These are phyloP conservation scores for Lasiommata megera DNA, from an alignment of 2,888 invertebrate species.

Conservation along the genomic window DNA sequence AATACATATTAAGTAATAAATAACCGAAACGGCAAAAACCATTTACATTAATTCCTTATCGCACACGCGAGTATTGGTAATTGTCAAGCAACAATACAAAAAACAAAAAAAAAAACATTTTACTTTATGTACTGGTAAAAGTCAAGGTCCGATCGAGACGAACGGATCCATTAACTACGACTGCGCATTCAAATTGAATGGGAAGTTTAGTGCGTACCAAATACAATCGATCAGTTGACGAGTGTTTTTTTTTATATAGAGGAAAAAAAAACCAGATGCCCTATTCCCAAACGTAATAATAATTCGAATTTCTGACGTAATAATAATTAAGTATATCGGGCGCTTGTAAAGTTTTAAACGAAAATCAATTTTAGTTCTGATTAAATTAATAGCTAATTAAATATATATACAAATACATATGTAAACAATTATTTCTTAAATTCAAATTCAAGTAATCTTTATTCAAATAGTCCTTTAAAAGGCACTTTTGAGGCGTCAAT, in stretches of 20 bases:
- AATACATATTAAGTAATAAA: constrained; percentile 3
- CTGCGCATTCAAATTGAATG: constrained; percentile 11
- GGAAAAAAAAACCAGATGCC: no score
- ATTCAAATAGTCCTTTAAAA: no score
- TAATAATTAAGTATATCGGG: no score
- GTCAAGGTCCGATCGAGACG: constrained; percentile 30
- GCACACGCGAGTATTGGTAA: constrained; percentile 22
- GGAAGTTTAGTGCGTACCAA: constrained; percentile 11
- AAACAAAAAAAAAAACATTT: constrained; percentile 28
- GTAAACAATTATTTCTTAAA: no score
- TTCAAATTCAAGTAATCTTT: no score
- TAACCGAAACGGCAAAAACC: constrained; percentile 4
- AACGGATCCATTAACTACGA: constrained; percentile 20
- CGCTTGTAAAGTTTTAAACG: no score
- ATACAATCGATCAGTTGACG: constrained; percentile 18
- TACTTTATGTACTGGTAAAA: constrained; percentile 30
- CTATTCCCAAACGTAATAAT: no score
- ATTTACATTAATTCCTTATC: constrained; percentile 8
- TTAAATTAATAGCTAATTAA: no score
- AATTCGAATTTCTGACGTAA: no score
- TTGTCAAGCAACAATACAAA: constrained; percentile 27
- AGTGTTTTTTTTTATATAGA: not conserved
- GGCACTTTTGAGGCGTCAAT: no score
- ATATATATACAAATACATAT: no score
- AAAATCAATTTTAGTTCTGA: no score